Percentiles rank a stretch among this genome's conserved stretches.
Conservation (phyloP, 1,140 invertebrate species). For the Drosophila nannoptera region DNA sequence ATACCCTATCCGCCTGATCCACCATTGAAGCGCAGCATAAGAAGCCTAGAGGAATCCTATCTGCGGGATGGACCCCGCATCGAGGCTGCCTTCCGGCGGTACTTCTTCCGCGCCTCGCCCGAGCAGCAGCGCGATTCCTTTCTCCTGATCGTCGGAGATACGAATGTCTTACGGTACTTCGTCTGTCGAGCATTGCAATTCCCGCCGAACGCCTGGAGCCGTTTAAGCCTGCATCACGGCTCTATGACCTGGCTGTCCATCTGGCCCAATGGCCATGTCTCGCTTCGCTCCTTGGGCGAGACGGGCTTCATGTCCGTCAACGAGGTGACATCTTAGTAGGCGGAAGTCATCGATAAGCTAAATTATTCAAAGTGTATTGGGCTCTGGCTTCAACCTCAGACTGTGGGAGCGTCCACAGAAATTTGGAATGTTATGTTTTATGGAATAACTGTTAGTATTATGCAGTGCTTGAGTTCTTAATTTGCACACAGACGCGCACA, state of each 20-base stretch:
- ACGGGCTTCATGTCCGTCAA: slow-evolving; percentile 88
- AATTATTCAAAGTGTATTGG: not conserved
- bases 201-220: slow-evolving; percentile 96
- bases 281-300: slow-evolving; percentile 89
- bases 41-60: slow-evolving; percentile 84
- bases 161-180: slow-evolving; percentile 98
- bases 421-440: too few relatives aligned
- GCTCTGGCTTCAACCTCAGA: not conserved
- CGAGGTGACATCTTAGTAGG: slow-evolving; percentile 51
- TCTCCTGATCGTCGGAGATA: slow-evolving; percentile 97
- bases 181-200: slow-evolving; percentile 98
- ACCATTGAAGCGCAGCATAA: slow-evolving; percentile 88
- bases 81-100: slow-evolving; percentile 96
- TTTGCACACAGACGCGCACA: slow-evolving; percentile 25
- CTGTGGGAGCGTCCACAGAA: too few relatives aligned
- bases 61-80: slow-evolving; percentile 95
- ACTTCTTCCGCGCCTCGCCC: slow-evolving; percentile 92
- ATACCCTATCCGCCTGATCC: slow-evolving; percentile 96
- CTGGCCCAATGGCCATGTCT: slow-evolving; percentile 90
- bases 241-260: slow-evolving; percentile 96
- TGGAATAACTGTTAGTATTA: slow-evolving; percentile 1
- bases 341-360: not conserved
- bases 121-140: slow-evolving; percentile 91
- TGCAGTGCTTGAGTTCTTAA: slow-evolving; percentile 16
- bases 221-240: slow-evolving; percentile 92